These are phyloP conservation scores for Cynoglossus semilaevis DNA, from an alignment of 2,113 vertebrate species.

Conservation along the genomic window DNA sequence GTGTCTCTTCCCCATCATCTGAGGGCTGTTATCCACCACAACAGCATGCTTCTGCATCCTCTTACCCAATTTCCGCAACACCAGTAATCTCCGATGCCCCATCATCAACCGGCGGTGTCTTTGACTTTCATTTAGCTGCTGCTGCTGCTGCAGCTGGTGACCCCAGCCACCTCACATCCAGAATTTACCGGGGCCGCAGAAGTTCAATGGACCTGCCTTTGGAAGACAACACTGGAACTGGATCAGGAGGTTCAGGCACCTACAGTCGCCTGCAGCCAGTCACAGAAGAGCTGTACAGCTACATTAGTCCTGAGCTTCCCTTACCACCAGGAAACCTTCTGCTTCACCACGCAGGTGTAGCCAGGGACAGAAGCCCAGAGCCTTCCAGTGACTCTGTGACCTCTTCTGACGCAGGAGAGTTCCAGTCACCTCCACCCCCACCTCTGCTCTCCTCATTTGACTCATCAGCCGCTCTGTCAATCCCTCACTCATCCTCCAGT, in stretches of 20 bases:
- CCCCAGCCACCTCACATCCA: constrained; percentile 76
- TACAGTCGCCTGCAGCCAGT: constrained; percentile 89
- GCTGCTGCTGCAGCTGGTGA: constrained; percentile 66
- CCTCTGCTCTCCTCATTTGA: constrained; percentile 54
- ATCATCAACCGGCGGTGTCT: constrained; percentile 76
- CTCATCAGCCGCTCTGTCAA: constrained; percentile 71
- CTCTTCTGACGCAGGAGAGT: constrained; percentile 90
- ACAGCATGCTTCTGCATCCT: constrained; percentile 69
- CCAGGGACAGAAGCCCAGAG: constrained; percentile 86
- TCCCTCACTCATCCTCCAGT: constrained; percentile 67
- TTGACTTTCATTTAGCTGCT: constrained; percentile 88
- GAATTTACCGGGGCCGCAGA: constrained; percentile 81
- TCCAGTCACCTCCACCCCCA: constrained; percentile 81
- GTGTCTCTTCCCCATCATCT: constrained; percentile 35
- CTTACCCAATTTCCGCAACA: constrained; percentile 88
- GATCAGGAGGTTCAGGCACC: constrained; percentile 63
- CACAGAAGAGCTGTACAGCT: constrained; percentile 86
- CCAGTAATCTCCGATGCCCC: constrained; percentile 80
- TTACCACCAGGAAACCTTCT: constrained; percentile 81
- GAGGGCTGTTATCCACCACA: constrained; percentile 79
- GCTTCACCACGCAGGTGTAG: constrained; percentile 64
- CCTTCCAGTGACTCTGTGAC: constrained; percentile 92
- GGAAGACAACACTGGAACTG: constrained; percentile 78
- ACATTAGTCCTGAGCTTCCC: constrained; percentile 79
- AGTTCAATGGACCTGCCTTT: constrained; percentile 86